phyloP scores from a whole-genome alignment of 2,888 invertebrate genomes.

The Dromius quadrimaculatus region DNA sequence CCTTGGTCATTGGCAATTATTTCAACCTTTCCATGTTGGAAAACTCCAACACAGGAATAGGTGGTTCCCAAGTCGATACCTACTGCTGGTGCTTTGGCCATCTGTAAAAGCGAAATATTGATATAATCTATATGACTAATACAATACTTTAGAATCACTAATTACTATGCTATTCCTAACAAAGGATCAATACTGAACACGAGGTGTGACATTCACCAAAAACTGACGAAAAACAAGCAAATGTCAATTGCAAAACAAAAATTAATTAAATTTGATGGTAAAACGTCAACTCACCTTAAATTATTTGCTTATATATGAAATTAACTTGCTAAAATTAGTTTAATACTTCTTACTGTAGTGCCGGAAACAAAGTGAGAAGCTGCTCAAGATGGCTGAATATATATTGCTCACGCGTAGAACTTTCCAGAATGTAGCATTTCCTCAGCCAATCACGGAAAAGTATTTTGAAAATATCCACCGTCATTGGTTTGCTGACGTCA shows the following conservation, averaged over 20 bases:
- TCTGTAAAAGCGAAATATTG: conserved; percentile 64
- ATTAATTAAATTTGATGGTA: background rate
- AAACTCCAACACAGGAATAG: conserved; percentile 94
- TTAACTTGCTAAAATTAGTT: conserved; percentile 51
- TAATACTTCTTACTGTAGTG: conserved; percentile 22
- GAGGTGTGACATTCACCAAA: conserved; percentile 11
- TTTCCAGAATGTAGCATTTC: conserved; percentile 63
- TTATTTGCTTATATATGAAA: conserved; percentile 40
- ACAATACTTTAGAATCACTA: conserved; percentile 4
- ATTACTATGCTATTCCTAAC: background rate
- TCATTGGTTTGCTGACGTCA: conserved; percentile 56
- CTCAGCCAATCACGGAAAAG: conserved; percentile 58
- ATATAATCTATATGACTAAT: conserved; percentile 13
- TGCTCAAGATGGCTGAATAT: conserved; percentile 62
- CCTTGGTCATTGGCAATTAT: conserved; percentile 93
- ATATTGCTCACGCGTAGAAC: conserved; percentile 59
- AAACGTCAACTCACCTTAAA: conserved; percentile 41
- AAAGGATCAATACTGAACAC: conserved; percentile 23
- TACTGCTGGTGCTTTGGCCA: conserved; percentile 85
- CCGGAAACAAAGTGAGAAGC: conserved; percentile 50
- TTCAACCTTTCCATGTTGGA: conserved; percentile 92
- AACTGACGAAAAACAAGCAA: background rate
- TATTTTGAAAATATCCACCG: conserved; percentile 37
- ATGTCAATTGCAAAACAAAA: conserved; percentile 1
- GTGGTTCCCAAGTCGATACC: conserved; percentile 98